Conservation (phyloP, 2,113 vertebrate genomes). For the Chlamydotis undulata region DNA sequence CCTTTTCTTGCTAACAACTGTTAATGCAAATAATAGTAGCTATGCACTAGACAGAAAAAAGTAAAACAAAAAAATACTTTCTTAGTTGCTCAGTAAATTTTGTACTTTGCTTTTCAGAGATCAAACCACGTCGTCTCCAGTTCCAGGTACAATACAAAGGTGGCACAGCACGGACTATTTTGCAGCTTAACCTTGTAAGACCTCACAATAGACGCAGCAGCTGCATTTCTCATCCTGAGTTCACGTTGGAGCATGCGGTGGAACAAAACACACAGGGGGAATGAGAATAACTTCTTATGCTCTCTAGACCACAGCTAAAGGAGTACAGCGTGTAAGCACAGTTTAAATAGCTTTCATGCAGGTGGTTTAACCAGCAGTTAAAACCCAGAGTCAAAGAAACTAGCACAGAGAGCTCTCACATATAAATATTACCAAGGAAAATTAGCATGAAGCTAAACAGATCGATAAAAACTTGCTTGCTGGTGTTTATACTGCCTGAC, state of each 20-base stretch:
- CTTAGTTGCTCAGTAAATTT: background rate
- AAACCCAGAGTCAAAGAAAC: background rate
- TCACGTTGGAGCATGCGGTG: background rate
- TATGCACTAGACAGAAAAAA: background rate
- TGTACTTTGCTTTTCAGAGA: background rate
- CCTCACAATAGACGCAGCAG: fast-evolving
- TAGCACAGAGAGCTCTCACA: background rate
- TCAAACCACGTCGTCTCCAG: background rate
- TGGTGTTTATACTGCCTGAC: background rate
- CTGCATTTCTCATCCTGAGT: background rate
- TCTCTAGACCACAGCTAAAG: background rate
- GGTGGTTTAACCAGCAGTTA: background rate
- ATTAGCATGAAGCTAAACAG: background rate
- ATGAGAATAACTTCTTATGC: background rate
- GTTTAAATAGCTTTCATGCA: background rate
- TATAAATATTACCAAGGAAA: background rate
- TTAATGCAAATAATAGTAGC: background rate
- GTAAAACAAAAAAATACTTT: background rate
- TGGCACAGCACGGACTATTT: background rate
- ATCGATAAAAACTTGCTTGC: background rate
- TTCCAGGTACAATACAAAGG: background rate
- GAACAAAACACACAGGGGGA: background rate
- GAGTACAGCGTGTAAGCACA: background rate
- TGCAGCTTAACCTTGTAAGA: background rate
- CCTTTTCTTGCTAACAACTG: background rate